Evolutionary conservation across 1,140 invertebrate genomes (phyloP), one percentile per base, ranked within the genome.

Genomic region (Chrysoperla carnea): DNA sequence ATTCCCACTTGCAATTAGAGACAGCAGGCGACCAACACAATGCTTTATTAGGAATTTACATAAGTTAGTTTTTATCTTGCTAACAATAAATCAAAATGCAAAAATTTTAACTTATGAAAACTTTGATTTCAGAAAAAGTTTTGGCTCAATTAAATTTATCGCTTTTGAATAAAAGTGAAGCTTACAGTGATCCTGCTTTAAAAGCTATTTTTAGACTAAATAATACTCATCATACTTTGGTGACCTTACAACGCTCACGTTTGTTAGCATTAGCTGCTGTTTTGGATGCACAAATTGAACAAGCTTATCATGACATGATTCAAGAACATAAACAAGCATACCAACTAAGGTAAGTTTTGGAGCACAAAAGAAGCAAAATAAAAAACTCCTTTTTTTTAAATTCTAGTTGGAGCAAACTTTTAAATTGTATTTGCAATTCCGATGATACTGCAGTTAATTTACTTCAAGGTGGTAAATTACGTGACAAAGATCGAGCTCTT

Each of bases 221-320:
- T 61, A 95, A 95, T 58, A 87, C 87, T 46, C 82, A 93, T 62
- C 93, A 96, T 54, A 81, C 96, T 43, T 63, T 94, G 6, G 91
- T 90, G 64, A 84, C 86, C 33, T 63, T 94, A 15, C 79, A 87
- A 50, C 73, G 83, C 46, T 88, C 83, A 46, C 78, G 77, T 4
- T 62, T 96, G 4, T 65, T 95, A 51, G 83, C 87, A 44, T 61
- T 91, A 17, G 73, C 91, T 15, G 65, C 75, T 37, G 60, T 83
- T 17, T 80, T 79, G 29, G 84, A 89, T 57, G 80, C 84, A 4
- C 80, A 83, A 35, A 88, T 89, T 50, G 83, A 88, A 57, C 70
- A 77, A 43, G 81, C 78, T 52, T 85, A 85, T 60, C 72, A 82
- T 43, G 83, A 86, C 51, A 80, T 91, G 64, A 83, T 88, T 41